A percentile compares a stretch with the other conserved stretches of the same genome.
Conservation (phyloP, 2,888 invertebrate genomes). For the Eudasyphora cyanicolor region DNA sequence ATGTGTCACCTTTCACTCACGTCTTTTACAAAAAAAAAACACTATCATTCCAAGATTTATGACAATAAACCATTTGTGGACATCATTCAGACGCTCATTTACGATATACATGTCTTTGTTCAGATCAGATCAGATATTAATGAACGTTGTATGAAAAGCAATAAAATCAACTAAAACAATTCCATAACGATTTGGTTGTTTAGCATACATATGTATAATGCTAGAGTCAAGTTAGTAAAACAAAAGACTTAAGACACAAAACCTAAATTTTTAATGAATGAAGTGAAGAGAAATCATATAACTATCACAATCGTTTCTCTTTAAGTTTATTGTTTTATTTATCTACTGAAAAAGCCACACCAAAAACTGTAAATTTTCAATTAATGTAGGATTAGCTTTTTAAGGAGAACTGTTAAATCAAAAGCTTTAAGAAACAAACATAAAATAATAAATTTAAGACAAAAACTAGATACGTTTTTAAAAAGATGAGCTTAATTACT, state of each 20-base stretch:
- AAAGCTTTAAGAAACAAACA: too few species aligned
- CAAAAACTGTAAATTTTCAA: too few species aligned
- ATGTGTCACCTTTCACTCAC: not conserved
- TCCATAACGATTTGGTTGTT: not conserved
- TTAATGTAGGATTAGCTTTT: too few species aligned
- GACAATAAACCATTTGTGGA: not conserved
- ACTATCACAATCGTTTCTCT: too few species aligned
- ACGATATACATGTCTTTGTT: not conserved
- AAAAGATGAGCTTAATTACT: too few species aligned
- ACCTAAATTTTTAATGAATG: not conserved
- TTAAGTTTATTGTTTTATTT: too few species aligned
- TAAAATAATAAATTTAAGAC: too few species aligned
- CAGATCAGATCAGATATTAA: not conserved
- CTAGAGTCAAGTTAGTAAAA: too few species aligned
- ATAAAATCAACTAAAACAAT: not conserved
- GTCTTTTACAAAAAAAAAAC: not conserved
- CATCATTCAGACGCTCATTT: not conserved
- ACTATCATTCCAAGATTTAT: not conserved
- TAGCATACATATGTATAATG: not conserved
- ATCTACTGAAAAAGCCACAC: too few species aligned
- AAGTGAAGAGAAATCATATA: not conserved
- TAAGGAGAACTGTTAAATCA: too few species aligned
- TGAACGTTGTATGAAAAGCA: not conserved
- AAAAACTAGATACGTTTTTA: too few species aligned
- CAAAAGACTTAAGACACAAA: not conserved